A percentile compares a stretch with the other conserved stretches of the same genome.
These are phyloP conservation scores for Metopia argyrocephala DNA, from an alignment of 2,888 invertebrate species.

Conservation along the genomic window DNA sequence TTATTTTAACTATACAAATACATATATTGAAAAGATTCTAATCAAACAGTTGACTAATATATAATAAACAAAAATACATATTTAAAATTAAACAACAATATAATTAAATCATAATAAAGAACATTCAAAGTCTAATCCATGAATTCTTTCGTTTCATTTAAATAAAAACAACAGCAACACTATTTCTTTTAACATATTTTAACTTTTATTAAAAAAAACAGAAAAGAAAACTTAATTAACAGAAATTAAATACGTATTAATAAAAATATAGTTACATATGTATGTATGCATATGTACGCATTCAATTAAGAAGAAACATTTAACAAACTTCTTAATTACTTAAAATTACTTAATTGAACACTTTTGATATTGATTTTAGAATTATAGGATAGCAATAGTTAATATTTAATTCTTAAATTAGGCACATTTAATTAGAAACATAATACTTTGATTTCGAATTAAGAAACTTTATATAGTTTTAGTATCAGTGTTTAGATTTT, in stretches of 20 bases:
- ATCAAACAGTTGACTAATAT: slow-evolving; percentile 38
- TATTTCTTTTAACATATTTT: not conserved
- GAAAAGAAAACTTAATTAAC: slow-evolving; percentile 9
- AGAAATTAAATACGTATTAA: not conserved
- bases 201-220: slow-evolving; percentile 1
- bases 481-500: slow-evolving; percentile 19
- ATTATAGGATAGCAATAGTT: not conserved
- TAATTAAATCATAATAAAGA: too few relatives aligned
- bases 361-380: not conserved
- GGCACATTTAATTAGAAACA: slow-evolving; percentile 58
- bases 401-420: slow-evolving; percentile 11
- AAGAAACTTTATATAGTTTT: not conserved
- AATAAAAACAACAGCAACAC: not conserved
- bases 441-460: slow-evolving; percentile 23
- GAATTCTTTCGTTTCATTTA: not conserved
- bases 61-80: slow-evolving; percentile 21
- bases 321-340: not conserved
- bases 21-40: slow-evolving; percentile 30
- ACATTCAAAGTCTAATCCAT: too few relatives aligned
- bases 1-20: not conserved
- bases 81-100: slow-evolving; percentile 20
- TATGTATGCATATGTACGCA: too few relatives aligned
- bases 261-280: not conserved
- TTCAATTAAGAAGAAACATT: too few relatives aligned
- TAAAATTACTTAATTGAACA: not conserved